Conservation (phyloP, 2,113 vertebrate species). For the Pteruthius melanotis region DNA sequence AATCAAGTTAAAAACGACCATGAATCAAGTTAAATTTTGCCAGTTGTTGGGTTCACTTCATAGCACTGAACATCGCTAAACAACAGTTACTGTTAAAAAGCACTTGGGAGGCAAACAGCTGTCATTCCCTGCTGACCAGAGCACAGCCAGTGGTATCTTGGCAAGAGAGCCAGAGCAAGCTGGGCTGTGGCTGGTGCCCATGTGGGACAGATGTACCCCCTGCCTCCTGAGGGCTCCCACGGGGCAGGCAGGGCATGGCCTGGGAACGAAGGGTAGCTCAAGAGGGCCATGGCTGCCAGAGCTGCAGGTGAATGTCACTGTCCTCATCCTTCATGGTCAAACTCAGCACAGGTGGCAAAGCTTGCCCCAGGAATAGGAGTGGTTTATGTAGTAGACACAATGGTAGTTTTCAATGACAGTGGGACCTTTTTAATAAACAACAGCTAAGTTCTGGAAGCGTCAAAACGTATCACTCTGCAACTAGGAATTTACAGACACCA, state of each 20-base stretch:
- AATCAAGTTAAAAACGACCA: neutral
- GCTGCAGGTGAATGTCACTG: neutral
- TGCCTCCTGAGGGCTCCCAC: fast-evolving
- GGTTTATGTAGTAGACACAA: neutral
- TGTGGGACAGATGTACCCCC: fast-evolving
- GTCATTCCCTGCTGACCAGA: neutral
- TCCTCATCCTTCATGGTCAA: neutral
- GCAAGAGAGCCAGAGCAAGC: neutral
- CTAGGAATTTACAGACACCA: neutral
- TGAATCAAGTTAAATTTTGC: neutral
- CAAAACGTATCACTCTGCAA: neutral
- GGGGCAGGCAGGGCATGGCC: fast-evolving
- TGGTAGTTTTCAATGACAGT: neutral
- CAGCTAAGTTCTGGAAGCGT: neutral
- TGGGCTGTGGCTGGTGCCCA: fast-evolving
- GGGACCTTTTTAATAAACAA: neutral
- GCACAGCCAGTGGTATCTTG: neutral
- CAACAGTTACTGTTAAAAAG: neutral
- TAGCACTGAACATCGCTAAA: neutral
- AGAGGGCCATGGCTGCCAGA: neutral
- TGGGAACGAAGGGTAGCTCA: fast-evolving
- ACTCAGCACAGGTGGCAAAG: neutral
- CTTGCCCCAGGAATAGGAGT: neutral
- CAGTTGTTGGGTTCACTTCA: neutral
- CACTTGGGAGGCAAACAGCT: neutral